Conservation (phyloP, 2,888 invertebrate species). For the Sphaerophoria rueppellii region DNA sequence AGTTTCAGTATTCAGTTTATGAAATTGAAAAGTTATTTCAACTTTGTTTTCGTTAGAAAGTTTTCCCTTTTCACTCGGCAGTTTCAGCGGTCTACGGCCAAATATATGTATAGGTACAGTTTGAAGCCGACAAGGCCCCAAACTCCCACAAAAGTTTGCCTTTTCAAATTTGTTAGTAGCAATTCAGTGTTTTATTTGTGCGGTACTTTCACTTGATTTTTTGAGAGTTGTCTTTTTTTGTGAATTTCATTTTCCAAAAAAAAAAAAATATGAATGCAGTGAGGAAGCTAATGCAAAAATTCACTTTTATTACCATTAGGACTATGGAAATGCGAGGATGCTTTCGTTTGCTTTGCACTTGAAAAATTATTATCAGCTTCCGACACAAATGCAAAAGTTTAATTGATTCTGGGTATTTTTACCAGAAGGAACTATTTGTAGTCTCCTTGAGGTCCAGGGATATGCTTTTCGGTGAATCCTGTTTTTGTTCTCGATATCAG, state of each 20-base stretch:
- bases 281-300: slow-evolving; percentile 29
- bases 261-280: not conserved
- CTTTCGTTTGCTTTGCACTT: slow-evolving; percentile 78
- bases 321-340: slow-evolving; percentile 5
- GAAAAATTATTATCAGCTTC: slow-evolving; percentile 79
- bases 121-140: too few species aligned
- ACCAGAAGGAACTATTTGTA: slow-evolving; percentile 28
- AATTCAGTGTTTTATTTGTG: slow-evolving; percentile 10
- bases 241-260: too few species aligned
- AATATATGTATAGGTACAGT: too few species aligned
- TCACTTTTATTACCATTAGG: slow-evolving; percentile 38
- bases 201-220: slow-evolving; percentile 37
- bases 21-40: slow-evolving; percentile 59
- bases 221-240: not conserved
- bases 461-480: not conserved
- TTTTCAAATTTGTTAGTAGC: not conserved
- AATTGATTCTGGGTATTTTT: slow-evolving; percentile 77
- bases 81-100: not conserved
- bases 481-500: slow-evolving; percentile 3
- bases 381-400: slow-evolving; percentile 77
- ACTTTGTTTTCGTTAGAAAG: slow-evolving; percentile 40
- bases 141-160: too few species aligned
- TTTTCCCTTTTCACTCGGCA: slow-evolving; percentile 9
- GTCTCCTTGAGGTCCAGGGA: slow-evolving; percentile 21
- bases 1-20: slow-evolving; percentile 57